Evolutionary conservation across 2,113 vertebrate species (phyloP).

Genomic region (Percopsis transmontana): DNA sequence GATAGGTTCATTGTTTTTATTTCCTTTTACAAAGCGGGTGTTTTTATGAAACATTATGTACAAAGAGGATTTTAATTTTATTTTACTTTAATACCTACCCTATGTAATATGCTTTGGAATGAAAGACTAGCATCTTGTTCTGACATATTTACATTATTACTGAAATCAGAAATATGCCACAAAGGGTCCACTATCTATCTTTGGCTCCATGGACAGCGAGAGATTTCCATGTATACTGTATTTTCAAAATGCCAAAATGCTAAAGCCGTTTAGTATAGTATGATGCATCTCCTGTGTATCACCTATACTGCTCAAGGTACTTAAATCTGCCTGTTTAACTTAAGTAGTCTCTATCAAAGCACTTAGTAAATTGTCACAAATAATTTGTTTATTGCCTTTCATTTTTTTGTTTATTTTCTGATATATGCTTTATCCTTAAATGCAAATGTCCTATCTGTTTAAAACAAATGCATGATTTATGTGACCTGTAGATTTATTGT

Average conservation of each 20-base stretch:
- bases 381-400: background rate
- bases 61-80: conserved; percentile 17
- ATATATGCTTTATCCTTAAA: background rate
- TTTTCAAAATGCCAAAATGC: conserved; percentile 4
- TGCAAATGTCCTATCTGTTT: background rate
- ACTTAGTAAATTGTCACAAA: conserved; percentile 11
- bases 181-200: conserved; percentile 4
- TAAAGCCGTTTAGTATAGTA: background rate
- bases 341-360: conserved; percentile 4
- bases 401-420: background rate
- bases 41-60: conserved; percentile 22
- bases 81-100: conserved; percentile 5
- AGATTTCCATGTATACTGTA: conserved; percentile 9
- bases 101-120: too few relatives aligned
- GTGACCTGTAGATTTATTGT: too few relatives aligned
- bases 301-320: background rate
- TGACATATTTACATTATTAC: background rate
- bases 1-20: too few relatives aligned
- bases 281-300: background rate
- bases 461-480: too few relatives aligned
- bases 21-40: conserved; percentile 1
- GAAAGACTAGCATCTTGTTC: background rate
- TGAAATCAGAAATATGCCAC: background rate
- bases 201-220: background rate
- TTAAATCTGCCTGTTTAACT: background rate